phyloP scores from a whole-genome alignment of 2,888 invertebrate species.

The Poecilus cupreus region DNA sequence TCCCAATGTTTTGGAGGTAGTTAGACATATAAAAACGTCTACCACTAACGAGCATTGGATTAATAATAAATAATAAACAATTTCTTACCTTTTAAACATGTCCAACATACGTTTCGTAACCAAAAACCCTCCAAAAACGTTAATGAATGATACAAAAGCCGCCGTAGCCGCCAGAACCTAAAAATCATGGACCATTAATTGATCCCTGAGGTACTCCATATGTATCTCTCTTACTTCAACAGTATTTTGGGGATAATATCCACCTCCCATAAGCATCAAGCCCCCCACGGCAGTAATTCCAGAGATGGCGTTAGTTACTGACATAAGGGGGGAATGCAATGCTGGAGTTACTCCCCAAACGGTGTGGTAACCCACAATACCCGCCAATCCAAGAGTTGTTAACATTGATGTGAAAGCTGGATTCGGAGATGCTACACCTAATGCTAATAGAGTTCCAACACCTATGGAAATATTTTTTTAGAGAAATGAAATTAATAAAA shows the following conservation, averaged over 20 bases:
- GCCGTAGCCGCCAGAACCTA: constrained; percentile 87
- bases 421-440: constrained; percentile 87
- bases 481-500: constrained; percentile 35
- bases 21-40: constrained; percentile 12
- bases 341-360: constrained; percentile 95
- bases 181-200: constrained; percentile 60
- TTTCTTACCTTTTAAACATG: constrained; percentile 86
- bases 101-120: constrained; percentile 94
- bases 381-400: constrained; percentile 88
- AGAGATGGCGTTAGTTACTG: constrained; percentile 93
- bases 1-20: constrained; percentile 25
- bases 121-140: constrained; percentile 92
- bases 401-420: constrained; percentile 91
- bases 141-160: constrained; percentile 91
- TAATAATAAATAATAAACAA: background rate
- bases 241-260: constrained; percentile 83
- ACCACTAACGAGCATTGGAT: background rate
- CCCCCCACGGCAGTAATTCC: constrained; percentile 96
- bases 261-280: constrained; percentile 89
- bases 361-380: constrained; percentile 89
- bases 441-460: constrained; percentile 80
- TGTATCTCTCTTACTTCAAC: constrained; percentile 76
- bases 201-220: background rate
- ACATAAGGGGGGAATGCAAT: constrained; percentile 93
- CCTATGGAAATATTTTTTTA: constrained; percentile 77